These are phyloP conservation scores for Isoperla grammatica DNA, from an alignment of 2,888 invertebrate genomes.

Conservation along the genomic window DNA sequence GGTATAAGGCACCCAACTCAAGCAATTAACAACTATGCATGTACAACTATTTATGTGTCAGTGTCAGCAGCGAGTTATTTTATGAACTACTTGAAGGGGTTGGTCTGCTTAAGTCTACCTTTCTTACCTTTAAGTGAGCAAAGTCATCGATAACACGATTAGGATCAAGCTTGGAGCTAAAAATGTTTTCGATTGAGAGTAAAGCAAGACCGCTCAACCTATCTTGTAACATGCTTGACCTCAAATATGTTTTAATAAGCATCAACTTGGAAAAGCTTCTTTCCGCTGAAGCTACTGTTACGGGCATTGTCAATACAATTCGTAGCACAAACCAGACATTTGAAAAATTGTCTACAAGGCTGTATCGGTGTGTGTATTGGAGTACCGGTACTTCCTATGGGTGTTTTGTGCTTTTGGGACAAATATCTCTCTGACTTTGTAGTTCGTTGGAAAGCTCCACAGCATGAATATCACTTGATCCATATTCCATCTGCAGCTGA, in stretches of 20 bases:
- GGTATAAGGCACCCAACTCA: no score
- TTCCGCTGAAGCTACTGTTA: no score
- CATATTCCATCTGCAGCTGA: background rate
- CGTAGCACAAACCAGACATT: constrained; percentile 30
- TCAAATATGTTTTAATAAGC: constrained; percentile 30
- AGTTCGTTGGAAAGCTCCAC: background rate
- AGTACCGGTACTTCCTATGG: background rate
- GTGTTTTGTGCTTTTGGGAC: background rate
- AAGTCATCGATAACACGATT: no score
- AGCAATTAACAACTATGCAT: no score
- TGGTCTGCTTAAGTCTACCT: no score
- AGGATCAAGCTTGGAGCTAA: background rate
- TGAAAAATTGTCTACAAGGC: background rate
- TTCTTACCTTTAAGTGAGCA: no score
- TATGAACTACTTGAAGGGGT: no score
- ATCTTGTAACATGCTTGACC: constrained; percentile 32
- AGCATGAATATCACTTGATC: constrained; percentile 5
- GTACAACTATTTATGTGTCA: no score
- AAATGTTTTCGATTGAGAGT: constrained; percentile 32
- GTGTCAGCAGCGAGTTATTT: no score
- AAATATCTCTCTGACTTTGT: background rate
- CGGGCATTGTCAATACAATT: constrained; percentile 26
- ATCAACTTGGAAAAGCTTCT: no score
- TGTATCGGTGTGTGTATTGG: background rate
- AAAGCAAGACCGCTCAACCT: constrained; percentile 33